Base-by-base conservation (phyloP, 2,113 vertebrate species). In the Sinosuthora webbiana region DNA sequence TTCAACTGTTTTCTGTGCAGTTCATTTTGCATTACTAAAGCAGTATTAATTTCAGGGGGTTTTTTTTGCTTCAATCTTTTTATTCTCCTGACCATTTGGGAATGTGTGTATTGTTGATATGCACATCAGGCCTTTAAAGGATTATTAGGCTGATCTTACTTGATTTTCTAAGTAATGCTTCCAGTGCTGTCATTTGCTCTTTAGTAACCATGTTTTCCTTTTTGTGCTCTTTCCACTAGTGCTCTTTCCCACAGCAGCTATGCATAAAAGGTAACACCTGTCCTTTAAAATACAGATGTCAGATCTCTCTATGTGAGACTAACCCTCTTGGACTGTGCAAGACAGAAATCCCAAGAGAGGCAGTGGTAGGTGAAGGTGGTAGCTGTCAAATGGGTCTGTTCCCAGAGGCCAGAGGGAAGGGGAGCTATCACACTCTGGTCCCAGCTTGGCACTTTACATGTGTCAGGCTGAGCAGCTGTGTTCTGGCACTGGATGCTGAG, bases 11-110 rank as follows among this genome's bases (percentile, higher is more conserved):
- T 87, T 67, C 31, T 49, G 2, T 56, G 13, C 19, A 30, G 31
- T 12, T 71, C 6, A 5, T 85, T 93, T 82, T 82, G 23, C 19
- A 6, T 42, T 9, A 55, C 30, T 55, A 19, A 17, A 75, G 9
- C 67, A 56, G 16, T 52, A n/a, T 16, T 0, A 0, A 0, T 79
- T 55, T 83, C 1, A 4, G 41, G 16, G 3, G 2, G 2, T 0
- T 0, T 4, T 22, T 80, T 6, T 21, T 73, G 27, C 30, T 79
- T 77, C 28, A 69, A 8, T 41, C 12, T 63, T 74, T 74, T 87
- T 60, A 52, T 44, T 90, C 22, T 44, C 41, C 27, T 52, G 9
- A 45, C 39, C 21, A 13, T 49, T 74, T 81, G 28, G 6, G 69
- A 59, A 41, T 12, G 15, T 56, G 4, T 49, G 3, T 56, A 30